Percentiles rank a stretch among this genome's conserved stretches.
These are phyloP conservation scores for Anadara kagoshimensis DNA, from an alignment of 1,140 invertebrate genomes.

Conservation along the genomic window DNA sequence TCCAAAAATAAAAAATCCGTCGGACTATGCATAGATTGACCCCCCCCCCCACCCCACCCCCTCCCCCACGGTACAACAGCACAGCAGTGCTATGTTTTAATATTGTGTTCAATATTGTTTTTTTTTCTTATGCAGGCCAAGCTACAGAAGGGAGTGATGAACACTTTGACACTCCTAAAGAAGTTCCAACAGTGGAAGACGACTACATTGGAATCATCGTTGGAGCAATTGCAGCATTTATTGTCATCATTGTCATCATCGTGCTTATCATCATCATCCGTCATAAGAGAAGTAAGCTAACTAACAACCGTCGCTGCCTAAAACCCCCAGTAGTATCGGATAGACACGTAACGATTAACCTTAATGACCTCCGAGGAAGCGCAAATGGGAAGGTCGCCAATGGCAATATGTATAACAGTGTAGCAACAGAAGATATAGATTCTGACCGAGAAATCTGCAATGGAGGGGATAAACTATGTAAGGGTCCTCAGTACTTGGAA, in stretches of 20 bases:
- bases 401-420: constrained; percentile 77
- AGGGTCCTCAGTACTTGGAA: constrained; percentile 77
- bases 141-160: neutral
- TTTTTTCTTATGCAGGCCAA: no score
- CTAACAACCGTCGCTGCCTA: constrained; percentile 79
- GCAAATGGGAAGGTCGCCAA: constrained; percentile 74
- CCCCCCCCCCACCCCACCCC: no score
- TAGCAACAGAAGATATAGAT: constrained; percentile 75
- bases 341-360: constrained; percentile 66
- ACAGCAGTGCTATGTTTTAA: no score
- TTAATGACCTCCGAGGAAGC: constrained; percentile 64
- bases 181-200: constrained; percentile 33
- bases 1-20: no score
- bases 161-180: constrained; percentile 5
- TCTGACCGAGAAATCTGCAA: constrained; percentile 67
- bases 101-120: no score
- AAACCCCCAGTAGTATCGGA: constrained; percentile 60
- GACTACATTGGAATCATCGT: constrained; percentile 87
- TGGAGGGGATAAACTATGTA: constrained; percentile 52
- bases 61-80: no score
- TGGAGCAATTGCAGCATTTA: constrained; percentile 84
- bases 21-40: no score
- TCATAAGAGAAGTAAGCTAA: constrained; percentile 83
- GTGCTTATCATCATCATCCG: constrained; percentile 85
- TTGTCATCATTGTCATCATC: constrained; percentile 82